Conservation (phyloP, 2,797 vertebrate genomes). For the Darevskia nairensis region DNA sequence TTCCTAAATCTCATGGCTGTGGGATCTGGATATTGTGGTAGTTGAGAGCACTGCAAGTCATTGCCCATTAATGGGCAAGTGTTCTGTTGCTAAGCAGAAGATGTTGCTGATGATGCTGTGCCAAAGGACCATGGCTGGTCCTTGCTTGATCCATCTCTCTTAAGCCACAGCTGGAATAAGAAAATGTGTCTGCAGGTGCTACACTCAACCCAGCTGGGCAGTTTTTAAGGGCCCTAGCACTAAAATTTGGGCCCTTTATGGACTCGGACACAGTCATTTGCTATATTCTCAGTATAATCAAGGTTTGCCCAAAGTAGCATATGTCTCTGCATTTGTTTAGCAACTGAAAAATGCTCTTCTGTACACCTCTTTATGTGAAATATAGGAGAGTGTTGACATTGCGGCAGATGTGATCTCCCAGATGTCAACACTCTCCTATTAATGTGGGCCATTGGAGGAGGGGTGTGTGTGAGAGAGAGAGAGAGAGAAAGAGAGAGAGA, state of each 20-base stretch:
- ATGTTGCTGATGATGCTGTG: background rate
- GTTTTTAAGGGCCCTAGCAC: background rate
- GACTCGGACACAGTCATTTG: background rate
- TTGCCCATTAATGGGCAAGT: background rate
- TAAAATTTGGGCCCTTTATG: background rate
- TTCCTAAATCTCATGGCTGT: too few species aligned
- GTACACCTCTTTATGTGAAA: background rate
- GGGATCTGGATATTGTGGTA: background rate
- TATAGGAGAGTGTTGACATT: background rate
- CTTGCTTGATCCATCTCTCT: background rate
- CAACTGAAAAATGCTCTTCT: background rate
- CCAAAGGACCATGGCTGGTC: background rate
- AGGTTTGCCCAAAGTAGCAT: background rate
- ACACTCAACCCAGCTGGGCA: background rate
- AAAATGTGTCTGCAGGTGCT: background rate
- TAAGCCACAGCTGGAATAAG: background rate
- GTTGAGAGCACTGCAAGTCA: background rate
- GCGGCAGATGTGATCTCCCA: background rate
- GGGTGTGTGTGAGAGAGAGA: background rate
- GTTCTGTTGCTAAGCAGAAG: background rate
- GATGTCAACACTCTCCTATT: background rate
- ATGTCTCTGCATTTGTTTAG: background rate
- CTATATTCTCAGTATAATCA: background rate
- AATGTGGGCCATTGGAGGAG: background rate
- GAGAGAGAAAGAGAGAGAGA: too few species aligned